Base-by-base conservation (phyloP, 1,140 invertebrate species). In the Drosophila neocordata region DNA sequence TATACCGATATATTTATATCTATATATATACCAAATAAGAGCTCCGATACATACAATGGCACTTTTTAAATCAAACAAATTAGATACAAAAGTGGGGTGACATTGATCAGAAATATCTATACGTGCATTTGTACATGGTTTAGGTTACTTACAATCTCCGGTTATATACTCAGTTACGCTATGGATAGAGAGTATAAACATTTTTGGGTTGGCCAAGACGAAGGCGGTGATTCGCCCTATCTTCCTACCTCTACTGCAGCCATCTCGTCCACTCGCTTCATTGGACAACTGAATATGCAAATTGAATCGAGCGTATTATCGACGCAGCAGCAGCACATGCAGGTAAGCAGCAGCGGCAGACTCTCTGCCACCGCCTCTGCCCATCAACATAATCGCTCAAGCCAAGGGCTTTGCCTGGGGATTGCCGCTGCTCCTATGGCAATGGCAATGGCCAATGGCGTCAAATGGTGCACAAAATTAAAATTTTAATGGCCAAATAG, bases 291-390 rank as follows among this genome's bases (percentile, higher is more conserved):
- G 83, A 88, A 88, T 88, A 88, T 88, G 83, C 83, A 88, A 88
- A 88, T 88, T 88, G 83, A 88, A 88, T 88, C 89, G 83, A 88
- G 84, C 84, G 83, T 88, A 88, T 88, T 88, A 88, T 89, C 83
- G 84, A 79, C 71, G 66, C 44, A 52, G 41, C 68, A 65, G 65
- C 51, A 68, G 38, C 34, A 74, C 34, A 34, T 53, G 67, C 74
- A 76, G 74, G 83, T 87, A 76, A 87, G 76, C 53, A 73, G 24
- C 44, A 37, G 22, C 31, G 13, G 22, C 31, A 18, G 15, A 48
- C 9, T 48, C 41, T 48, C 41, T 48, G 37, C 58, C 20, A 2
- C 59, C 24, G 58, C 53, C 18, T 55, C 62, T 44, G 68, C 57
- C 62, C 82, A 87, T 87, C 82, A 87, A 83, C 83, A 87, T 87